These are phyloP conservation scores for Poicephalus gulielmi DNA, from an alignment of 2,113 vertebrate genomes.

Conservation along the genomic window DNA sequence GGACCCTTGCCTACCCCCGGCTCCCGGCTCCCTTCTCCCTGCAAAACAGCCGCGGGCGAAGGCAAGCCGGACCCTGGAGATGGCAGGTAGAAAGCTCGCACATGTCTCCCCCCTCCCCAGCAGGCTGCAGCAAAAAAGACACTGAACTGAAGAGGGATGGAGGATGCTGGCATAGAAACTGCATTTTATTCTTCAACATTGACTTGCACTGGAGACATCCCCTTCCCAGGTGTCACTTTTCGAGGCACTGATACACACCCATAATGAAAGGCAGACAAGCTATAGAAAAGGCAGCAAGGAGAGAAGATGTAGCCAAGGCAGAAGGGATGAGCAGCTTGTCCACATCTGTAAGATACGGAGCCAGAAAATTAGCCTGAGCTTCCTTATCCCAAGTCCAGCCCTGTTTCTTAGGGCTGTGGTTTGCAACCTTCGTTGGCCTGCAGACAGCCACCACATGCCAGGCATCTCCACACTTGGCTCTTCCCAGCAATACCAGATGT, in stretches of 20 bases:
- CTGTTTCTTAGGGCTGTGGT: not conserved
- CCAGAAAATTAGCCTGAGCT: not conserved
- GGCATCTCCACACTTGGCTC: rapidly evolving
- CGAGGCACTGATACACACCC: rapidly evolving
- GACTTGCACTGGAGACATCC: not conserved
- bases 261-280: not conserved
- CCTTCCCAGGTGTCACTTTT: rapidly evolving
- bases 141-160: no score
- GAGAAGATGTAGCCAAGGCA: not conserved
- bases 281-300: not conserved
- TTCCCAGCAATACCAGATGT: not conserved
- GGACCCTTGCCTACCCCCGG: no score
- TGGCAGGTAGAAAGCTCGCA: not conserved
- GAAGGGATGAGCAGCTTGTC: not conserved
- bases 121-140: not conserved
- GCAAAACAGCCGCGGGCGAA: not conserved
- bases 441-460: rapidly evolving
- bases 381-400: not conserved
- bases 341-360: rapidly evolving
- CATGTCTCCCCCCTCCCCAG: not conserved
- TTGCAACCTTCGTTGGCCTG: not conserved
- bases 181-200: rapidly evolving
- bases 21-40: no score
- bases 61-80: not conserved
- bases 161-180: rapidly evolving